Conservation (phyloP, 2,888 invertebrate genomes). For the Eustalomyia histrio region DNA sequence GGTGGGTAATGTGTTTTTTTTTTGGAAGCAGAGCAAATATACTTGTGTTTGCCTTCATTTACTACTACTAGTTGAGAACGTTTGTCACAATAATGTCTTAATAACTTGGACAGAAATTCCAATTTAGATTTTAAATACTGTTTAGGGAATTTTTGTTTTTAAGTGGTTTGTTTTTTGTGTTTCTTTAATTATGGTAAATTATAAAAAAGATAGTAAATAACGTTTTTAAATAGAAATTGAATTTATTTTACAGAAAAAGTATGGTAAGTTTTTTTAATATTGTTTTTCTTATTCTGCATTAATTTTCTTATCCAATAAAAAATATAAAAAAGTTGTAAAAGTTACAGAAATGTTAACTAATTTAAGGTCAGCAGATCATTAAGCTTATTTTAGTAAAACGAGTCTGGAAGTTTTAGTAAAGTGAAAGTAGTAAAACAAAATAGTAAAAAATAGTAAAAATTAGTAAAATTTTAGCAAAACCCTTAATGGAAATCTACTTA, state of each 20-base stretch:
- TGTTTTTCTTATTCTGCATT: no score
- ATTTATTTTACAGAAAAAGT: background rate
- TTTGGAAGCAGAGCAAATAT: background rate
- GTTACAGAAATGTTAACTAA: no score
- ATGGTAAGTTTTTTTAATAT: no score
- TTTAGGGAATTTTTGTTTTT: background rate
- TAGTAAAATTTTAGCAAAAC: no score
- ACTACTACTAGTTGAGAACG: background rate
- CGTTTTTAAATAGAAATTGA: background rate
- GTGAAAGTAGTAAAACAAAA: no score
- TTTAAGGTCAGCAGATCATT: no score
- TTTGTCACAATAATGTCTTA: background rate
- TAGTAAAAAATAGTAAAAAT: no score
- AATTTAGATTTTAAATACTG: background rate
- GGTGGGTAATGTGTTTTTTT: conserved; percentile 8
- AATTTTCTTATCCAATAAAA: no score
- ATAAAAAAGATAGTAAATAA: background rate
- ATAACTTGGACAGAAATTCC: background rate
- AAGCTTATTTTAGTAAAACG: no score
- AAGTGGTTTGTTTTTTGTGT: background rate
- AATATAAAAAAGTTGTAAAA: no score
- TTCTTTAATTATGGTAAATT: background rate
- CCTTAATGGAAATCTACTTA: no score
- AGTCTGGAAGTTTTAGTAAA: no score
- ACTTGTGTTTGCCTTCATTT: background rate